These are phyloP conservation scores for Calameuta pallipes DNA, from an alignment of 2,888 invertebrate genomes.

Conservation along the genomic window DNA sequence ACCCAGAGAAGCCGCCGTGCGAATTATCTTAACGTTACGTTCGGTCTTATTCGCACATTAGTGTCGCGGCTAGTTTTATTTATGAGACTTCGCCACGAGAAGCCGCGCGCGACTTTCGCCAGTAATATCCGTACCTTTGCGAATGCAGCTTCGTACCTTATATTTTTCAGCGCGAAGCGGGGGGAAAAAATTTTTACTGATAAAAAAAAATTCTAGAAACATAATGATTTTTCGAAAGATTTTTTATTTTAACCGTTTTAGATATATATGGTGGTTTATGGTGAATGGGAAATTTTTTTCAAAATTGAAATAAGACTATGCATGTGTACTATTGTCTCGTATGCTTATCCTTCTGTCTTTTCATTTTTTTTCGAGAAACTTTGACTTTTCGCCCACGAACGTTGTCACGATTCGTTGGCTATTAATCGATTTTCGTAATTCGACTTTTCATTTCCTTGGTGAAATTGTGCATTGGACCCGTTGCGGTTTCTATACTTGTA, in stretches of 20 bases:
- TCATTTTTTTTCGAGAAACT: neutral
- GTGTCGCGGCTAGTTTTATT: neutral
- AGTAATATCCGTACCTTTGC: neutral
- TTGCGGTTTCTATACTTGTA: neutral
- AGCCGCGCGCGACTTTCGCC: neutral
- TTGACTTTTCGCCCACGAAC: neutral
- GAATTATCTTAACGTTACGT: neutral
- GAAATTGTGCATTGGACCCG: neutral
- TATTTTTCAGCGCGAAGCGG: neutral
- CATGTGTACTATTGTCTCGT: neutral
- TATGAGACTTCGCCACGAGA: neutral
- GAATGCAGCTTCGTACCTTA: neutral
- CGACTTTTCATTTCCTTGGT: neutral
- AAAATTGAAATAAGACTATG: neutral
- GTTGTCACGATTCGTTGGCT: neutral
- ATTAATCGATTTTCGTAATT: neutral
- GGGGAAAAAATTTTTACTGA: neutral
- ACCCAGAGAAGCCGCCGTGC: neutral
- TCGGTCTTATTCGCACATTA: neutral
- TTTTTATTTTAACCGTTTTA: accelerated
- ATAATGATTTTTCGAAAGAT: too few species aligned
- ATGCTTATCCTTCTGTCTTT: neutral
- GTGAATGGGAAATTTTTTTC: neutral
- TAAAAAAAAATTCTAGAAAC: too few species aligned
- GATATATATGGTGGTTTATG: too few species aligned